Base-by-base conservation (phyloP, 2,113 vertebrate species). In the Hucho hucho region DNA sequence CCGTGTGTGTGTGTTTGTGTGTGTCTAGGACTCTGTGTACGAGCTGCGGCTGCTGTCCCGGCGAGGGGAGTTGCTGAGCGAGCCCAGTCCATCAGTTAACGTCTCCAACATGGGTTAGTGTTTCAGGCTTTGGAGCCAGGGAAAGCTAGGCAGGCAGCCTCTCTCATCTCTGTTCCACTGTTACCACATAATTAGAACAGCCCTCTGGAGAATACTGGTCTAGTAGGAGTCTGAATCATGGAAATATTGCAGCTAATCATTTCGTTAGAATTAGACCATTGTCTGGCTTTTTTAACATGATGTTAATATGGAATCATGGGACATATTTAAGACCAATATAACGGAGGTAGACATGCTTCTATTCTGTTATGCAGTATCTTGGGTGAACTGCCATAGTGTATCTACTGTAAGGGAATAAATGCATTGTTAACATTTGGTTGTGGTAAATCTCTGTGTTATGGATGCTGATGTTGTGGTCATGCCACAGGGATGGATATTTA, bases 31-130 rank as follows among this genome's bases (percentile, higher is more conserved):
- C 78, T 85, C 93, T 74, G 93, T 93, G 80, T 97, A 98, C 0
- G 96, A 97, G 90, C 95, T 99, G 86, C 94, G 97, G 70, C 92
- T 99, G 46, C 93, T 98, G 88, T 96, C 96, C 87, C 95, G 94
- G 69, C 90, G 91, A 1, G 96, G 95, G 56, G 94, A 93, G 89
- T 92, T 95, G 78, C 94, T 96, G 92, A 98, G 97, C 6, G 92
- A 95, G 22, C 96, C 97, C 84, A 95, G 97, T 93, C 95, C 95
- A 87, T 93, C 93, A 0, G 93, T 97, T 92, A 99, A 96, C 24
- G 83, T 98, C 90, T 98, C 96, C 76, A 98, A 95, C 3, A 81
- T 90, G 3, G 97, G 97, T 98, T 80, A 90, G 94, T 91, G 84
- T 86, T 83, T 25, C 1, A 70, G 32, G 64, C 74, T 80, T 75